These are phyloP conservation scores for Atethmia centrago DNA, from an alignment of 2,888 invertebrate genomes.

Conservation along the genomic window DNA sequence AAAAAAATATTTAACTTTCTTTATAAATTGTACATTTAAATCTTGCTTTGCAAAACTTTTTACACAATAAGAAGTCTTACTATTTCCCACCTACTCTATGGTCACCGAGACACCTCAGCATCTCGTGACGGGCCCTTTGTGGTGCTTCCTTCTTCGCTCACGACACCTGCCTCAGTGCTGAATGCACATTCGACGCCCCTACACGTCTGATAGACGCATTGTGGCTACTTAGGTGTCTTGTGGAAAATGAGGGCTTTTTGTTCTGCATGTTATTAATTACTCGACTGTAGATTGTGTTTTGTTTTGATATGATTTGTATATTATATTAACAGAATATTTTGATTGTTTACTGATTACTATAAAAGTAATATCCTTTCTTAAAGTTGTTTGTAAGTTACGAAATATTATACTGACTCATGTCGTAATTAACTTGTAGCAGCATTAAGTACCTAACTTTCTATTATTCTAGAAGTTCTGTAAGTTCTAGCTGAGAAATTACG, in stretches of 20 bases:
- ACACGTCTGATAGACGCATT: constrained; percentile 68
- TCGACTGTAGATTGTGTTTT: constrained; percentile 21
- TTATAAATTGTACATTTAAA: not conserved
- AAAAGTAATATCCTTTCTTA: not conserved
- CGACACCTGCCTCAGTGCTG: constrained; percentile 73
- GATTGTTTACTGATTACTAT: not conserved
- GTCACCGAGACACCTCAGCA: constrained; percentile 74
- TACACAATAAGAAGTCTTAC: constrained; percentile 17
- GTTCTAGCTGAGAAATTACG: not conserved
- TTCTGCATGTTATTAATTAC: constrained; percentile 49
- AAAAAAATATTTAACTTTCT: not conserved
- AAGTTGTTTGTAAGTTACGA: not conserved
- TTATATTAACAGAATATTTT: not conserved
- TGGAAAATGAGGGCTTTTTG: constrained; percentile 42
- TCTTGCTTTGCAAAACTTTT: not conserved
- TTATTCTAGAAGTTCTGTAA: not conserved
- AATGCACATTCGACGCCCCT: constrained; percentile 80
- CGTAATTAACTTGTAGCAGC: not conserved
- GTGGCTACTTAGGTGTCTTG: constrained; percentile 50
- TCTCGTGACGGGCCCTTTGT: constrained; percentile 80
- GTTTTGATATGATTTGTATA: not conserved
- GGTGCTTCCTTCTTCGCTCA: constrained; percentile 77
- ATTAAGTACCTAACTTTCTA: not conserved
- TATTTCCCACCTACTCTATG: constrained; percentile 60
- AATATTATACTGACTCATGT: not conserved